Evolutionary conservation across 2,888 invertebrate species (phyloP).

Genomic region (Phania funesta): DNA sequence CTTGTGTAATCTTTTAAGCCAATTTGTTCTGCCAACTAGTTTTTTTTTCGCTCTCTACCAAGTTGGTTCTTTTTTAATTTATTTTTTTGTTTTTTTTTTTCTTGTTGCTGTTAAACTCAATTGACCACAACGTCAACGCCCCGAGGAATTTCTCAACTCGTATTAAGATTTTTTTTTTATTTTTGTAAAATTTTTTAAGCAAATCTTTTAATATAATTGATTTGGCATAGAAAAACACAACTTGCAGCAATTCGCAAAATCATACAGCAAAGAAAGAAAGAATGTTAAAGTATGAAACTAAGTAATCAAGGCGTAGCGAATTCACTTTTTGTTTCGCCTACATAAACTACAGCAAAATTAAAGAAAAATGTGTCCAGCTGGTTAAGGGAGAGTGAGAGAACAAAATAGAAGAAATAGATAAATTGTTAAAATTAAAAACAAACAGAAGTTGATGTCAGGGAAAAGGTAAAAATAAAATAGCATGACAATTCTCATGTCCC

Average conservation of each 20-base stretch:
- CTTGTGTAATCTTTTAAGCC: slow-evolving; percentile 60
- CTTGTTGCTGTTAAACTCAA: slow-evolving; percentile 48
- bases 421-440: background rate
- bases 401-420: background rate
- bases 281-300: slow-evolving; percentile 12
- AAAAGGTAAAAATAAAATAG: background rate
- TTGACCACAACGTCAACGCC: slow-evolving; percentile 65
- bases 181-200: slow-evolving; percentile 36
- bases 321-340: slow-evolving; percentile 42
- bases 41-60: background rate
- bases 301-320: slow-evolving; percentile 60
- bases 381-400: background rate
- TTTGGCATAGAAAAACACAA: slow-evolving; percentile 39
- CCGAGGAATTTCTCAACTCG: slow-evolving; percentile 38
- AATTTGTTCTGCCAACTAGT: slow-evolving; percentile 62
- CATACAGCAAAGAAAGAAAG: background rate
- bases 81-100: background rate
- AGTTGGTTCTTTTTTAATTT: background rate
- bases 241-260: slow-evolving; percentile 24
- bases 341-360: background rate
- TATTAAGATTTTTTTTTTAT: slow-evolving; percentile 5
- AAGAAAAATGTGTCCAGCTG: slow-evolving; percentile 39
- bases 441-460: slow-evolving; percentile 12
- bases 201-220: slow-evolving; percentile 56
- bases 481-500: slow-evolving; percentile 13